These are phyloP conservation scores for Anhinga rufa DNA, from an alignment of 2,113 vertebrate species.

Conservation along the genomic window DNA sequence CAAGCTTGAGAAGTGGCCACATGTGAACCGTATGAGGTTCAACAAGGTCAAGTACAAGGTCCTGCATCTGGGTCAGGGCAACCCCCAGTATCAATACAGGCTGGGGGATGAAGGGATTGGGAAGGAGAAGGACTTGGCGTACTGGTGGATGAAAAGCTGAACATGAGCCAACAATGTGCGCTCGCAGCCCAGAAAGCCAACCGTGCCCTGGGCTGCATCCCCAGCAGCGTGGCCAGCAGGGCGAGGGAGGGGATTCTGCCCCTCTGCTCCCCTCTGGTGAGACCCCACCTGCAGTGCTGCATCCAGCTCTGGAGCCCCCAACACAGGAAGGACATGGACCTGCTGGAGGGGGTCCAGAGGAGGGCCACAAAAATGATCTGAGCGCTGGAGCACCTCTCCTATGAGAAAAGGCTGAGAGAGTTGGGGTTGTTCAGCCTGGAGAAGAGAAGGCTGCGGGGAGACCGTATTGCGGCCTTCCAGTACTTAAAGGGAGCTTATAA, in stretches of 20 bases:
- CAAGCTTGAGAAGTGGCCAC: neutral
- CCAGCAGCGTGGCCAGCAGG: neutral
- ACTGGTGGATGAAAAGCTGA: neutral
- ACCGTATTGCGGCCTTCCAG: neutral
- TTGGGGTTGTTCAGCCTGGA: neutral
- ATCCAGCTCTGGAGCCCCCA: neutral
- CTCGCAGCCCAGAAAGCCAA: neutral
- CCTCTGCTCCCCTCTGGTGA: neutral
- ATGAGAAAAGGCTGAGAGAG: neutral
- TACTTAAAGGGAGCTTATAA: neutral
- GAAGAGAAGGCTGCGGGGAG: neutral
- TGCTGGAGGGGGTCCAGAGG: neutral
- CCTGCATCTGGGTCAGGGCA: neutral
- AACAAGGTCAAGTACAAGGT: neutral
- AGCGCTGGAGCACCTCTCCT: neutral
- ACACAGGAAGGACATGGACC: neutral
- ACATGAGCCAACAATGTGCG: fast-evolving
- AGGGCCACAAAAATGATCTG: neutral
- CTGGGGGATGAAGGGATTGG: neutral
- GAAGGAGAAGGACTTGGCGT: neutral
- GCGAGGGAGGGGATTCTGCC: neutral
- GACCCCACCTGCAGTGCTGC: neutral
- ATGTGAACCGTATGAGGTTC: neutral
- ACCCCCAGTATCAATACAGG: too few relatives aligned
- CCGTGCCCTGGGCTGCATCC: neutral